A percentile compares a stretch with the other conserved stretches of the same genome.
Evolutionary conservation across 1,140 invertebrate species (phyloP).

Genomic region (Cotesia vestalis): DNA sequence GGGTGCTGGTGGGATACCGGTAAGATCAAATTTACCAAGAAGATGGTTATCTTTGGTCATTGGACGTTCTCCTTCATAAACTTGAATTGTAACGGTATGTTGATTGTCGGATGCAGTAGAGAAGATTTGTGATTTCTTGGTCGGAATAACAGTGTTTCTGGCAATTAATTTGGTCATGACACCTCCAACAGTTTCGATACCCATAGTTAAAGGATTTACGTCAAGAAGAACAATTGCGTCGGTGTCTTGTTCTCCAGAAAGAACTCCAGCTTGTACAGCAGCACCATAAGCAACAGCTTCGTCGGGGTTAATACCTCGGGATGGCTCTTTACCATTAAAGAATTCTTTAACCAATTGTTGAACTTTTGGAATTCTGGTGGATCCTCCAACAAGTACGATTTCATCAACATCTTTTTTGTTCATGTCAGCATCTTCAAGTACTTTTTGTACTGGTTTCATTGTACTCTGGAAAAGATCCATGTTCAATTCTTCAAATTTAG

Average conservation of each 20-base stretch:
- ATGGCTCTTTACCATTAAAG: conserved; percentile 98
- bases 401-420: conserved; percentile 99
- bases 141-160: conserved; percentile 98
- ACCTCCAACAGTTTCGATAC: conserved; percentile 99
- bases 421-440: conserved; percentile 97
- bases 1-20: conserved; percentile 96
- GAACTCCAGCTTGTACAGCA: conserved; percentile 96
- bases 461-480: conserved; percentile 99
- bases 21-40: conserved; percentile 97
- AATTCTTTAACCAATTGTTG: conserved; percentile 99
- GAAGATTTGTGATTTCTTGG: conserved; percentile 99
- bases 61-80: conserved; percentile 96
- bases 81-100: conserved; percentile 98
- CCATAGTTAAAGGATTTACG: conserved; percentile 97
- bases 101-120: conserved; percentile 99
- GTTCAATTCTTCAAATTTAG: conserved; percentile 99
- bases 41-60: conserved; percentile 99
- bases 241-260: conserved; percentile 91
- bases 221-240: conserved; percentile 97
- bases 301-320: conserved; percentile 97
- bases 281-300: conserved; percentile 98
- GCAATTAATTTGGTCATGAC: conserved; percentile 99
- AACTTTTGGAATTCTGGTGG: conserved; percentile 98
- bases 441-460: conserved; percentile 98
- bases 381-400: conserved; percentile 98